Conservation (phyloP, 2,797 vertebrate species). For the Oreonectes daqikongensis region DNA sequence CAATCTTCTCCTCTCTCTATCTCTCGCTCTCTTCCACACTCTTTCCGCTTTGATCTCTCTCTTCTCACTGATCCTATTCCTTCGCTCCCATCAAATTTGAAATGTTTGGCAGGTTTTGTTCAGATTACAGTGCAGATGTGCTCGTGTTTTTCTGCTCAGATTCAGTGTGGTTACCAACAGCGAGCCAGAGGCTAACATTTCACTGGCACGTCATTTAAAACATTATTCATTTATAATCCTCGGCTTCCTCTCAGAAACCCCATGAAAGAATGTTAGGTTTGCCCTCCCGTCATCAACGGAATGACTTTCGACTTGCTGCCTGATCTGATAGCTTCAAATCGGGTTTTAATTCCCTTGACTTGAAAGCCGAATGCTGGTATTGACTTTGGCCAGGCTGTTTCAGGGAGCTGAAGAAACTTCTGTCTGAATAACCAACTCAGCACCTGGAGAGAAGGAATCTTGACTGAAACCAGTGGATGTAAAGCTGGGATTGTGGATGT, state of each 20-base stretch:
- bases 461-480: neutral
- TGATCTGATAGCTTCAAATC: slow-evolving; percentile 21
- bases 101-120: slow-evolving; percentile 74
- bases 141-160: slow-evolving; percentile 56
- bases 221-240: slow-evolving; percentile 50
- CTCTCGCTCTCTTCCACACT: slow-evolving; percentile 38
- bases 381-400: slow-evolving; percentile 10
- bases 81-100: slow-evolving; percentile 78
- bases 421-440: neutral
- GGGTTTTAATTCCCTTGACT: neutral
- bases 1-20: slow-evolving; percentile 37
- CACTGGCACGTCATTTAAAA: slow-evolving; percentile 17
- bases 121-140: slow-evolving; percentile 73
- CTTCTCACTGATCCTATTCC: slow-evolving; percentile 73
- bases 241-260: slow-evolving; percentile 21
- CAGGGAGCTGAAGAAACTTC: neutral
- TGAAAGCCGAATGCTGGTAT: slow-evolving; percentile 13
- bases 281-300: slow-evolving; percentile 14
- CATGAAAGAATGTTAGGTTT: slow-evolving; percentile 2
- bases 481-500: neutral
- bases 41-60: slow-evolving; percentile 71
- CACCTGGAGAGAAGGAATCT: neutral
- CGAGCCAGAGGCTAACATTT: slow-evolving; percentile 29
- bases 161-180: slow-evolving; percentile 33
- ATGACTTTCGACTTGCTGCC: slow-evolving; percentile 3